Percentiles rank a stretch among this genome's conserved stretches.
Conservation (phyloP, 2,888 invertebrate species). For the Seladonia tumulorum region DNA sequence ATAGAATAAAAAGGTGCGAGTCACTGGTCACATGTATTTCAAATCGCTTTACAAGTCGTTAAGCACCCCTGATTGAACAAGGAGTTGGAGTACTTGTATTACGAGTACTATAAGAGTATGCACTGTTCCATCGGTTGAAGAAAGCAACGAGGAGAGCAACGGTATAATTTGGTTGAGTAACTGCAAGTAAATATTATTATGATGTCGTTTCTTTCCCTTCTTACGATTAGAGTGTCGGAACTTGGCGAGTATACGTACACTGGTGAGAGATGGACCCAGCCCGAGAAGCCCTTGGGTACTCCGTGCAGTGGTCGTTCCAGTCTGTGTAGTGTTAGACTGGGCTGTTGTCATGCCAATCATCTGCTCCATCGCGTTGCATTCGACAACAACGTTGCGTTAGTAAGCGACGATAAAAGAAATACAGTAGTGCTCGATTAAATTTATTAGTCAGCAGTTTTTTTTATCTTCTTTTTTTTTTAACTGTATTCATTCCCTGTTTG, state of each 20-base stretch:
- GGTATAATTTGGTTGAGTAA: not conserved
- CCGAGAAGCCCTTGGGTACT: too few species aligned
- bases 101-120: accelerated
- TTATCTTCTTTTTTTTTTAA: not conserved
- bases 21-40: not conserved
- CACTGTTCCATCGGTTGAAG: not conserved
- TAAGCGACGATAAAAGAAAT: not conserved
- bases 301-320: too few species aligned
- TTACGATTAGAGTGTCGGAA: not conserved
- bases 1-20: not conserved
- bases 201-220: not conserved
- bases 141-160: accelerated
- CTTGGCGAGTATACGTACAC: not conserved
- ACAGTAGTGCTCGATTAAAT: not conserved
- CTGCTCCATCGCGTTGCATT: not conserved
- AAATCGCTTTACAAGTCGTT: not conserved
- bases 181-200: not conserved
- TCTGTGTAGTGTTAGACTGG: not conserved
- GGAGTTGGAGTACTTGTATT: not conserved
- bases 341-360: not conserved
- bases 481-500: not conserved
- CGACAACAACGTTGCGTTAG: not conserved
- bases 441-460: too few species aligned
- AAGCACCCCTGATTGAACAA: accelerated
- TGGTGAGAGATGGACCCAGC: not conserved